Evolutionary conservation across 2,888 invertebrate genomes (phyloP).

Genomic region (Siphonodentalium dalli): DNA sequence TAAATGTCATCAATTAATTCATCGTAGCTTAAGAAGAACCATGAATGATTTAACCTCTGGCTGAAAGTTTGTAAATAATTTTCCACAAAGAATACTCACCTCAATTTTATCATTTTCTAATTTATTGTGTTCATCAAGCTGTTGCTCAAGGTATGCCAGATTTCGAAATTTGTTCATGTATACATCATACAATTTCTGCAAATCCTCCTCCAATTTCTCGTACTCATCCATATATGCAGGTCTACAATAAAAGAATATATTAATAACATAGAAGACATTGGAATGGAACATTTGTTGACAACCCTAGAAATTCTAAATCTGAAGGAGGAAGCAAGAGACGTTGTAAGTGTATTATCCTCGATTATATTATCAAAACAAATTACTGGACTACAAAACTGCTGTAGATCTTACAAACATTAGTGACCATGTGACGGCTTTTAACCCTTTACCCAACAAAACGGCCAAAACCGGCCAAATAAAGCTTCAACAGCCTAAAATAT

Average conservation of each 20-base stretch:
- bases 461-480: too few species aligned
- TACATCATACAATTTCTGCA: constrained; percentile 83
- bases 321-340: background rate
- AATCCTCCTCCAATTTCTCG: constrained; percentile 83
- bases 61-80: constrained; percentile 80
- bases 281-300: background rate
- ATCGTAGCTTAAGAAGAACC: too few species aligned
- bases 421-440: too few species aligned
- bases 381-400: too few species aligned
- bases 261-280: too few species aligned
- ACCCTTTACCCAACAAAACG: too few species aligned
- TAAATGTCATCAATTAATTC: too few species aligned
- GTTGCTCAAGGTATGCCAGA: constrained; percentile 85
- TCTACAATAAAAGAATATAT: constrained; percentile 66
- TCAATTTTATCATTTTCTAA: constrained; percentile 80
- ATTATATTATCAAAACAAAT: too few species aligned
- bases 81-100: constrained; percentile 73
- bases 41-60: too few species aligned
- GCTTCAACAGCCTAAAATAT: too few species aligned
- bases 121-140: constrained; percentile 81
- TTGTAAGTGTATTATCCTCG: too few species aligned
- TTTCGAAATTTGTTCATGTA: constrained; percentile 89
- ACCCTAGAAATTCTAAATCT: background rate
- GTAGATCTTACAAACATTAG: too few species aligned
- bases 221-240: constrained; percentile 98